These are phyloP conservation scores for Phataginus tricuspis DNA, from an alignment of 2,797 vertebrate genomes.

Conservation along the genomic window DNA sequence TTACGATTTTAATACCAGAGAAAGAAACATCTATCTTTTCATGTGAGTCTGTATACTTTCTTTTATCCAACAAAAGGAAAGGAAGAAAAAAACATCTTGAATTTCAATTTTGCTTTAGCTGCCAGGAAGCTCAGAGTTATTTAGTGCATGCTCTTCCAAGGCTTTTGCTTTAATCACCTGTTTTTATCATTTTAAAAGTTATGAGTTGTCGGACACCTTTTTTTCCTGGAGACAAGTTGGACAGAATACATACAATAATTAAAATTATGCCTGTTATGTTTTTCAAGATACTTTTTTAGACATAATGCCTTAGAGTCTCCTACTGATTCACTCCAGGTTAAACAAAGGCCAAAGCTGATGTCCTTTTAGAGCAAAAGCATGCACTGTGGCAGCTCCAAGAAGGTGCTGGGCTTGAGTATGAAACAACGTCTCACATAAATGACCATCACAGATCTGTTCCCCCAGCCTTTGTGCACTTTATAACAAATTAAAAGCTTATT, in stretches of 20 bases:
- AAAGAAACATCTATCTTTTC: neutral
- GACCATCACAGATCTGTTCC: neutral
- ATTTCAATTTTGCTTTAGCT: conserved; percentile 41
- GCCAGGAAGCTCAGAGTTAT: neutral
- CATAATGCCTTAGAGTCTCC: neutral
- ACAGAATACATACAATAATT: neutral
- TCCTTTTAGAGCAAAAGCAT: neutral
- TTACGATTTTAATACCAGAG: neutral
- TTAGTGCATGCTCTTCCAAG: neutral
- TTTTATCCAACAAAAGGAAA: neutral
- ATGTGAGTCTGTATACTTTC: neutral
- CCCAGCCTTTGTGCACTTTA: neutral
- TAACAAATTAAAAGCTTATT: neutral
- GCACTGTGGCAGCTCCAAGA: neutral
- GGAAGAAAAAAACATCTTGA: neutral
- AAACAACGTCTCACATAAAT: neutral
- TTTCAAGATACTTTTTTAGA: neutral
- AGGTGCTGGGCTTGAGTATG: neutral
- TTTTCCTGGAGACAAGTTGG: neutral
- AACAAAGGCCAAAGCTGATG: neutral
- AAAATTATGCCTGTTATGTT: neutral
- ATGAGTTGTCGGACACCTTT: neutral
- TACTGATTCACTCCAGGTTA: neutral
- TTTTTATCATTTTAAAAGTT: neutral
- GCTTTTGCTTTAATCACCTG: neutral